Evolutionary conservation across 2,113 vertebrate species (phyloP).

Genomic region (Bombycilla garrulus): DNA sequence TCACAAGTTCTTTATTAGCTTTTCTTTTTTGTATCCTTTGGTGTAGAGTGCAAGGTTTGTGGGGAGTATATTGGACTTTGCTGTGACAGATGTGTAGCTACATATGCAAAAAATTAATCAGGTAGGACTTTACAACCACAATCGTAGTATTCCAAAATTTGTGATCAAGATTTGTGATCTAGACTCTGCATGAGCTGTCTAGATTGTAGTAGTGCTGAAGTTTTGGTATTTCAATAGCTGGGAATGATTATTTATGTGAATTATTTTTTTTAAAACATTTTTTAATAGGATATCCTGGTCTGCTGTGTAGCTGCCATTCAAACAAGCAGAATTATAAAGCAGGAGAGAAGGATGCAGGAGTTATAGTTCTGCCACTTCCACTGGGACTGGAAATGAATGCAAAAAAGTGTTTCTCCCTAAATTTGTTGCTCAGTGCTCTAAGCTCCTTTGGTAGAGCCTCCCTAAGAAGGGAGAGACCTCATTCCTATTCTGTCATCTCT

Average conservation of each 20-base stretch:
- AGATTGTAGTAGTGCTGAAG: not conserved
- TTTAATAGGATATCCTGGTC: not conserved
- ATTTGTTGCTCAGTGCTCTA: not conserved
- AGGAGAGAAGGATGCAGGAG: not conserved
- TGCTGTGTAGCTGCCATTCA: not conserved
- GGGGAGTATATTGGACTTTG: constrained; percentile 22
- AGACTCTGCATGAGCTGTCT: not conserved
- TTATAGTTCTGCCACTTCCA: not conserved
- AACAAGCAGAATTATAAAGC: not conserved
- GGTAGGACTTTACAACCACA: not conserved
- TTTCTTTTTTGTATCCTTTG: constrained; percentile 43
- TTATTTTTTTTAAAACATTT: not conserved
- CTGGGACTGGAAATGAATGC: not conserved
- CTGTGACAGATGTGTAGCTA: constrained; percentile 13
- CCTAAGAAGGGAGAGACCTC: not conserved
- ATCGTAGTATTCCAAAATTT: not conserved
- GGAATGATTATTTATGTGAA: not conserved
- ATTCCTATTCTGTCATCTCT: not conserved
- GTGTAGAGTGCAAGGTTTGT: not conserved
- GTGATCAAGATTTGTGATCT: too few species aligned
- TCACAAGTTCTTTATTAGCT: constrained; percentile 67
- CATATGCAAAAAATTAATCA: constrained; percentile 1
- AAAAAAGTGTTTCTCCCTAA: not conserved
- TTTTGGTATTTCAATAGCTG: not conserved
- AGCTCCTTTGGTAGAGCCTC: not conserved